Evolutionary conservation across 2,113 vertebrate species (phyloP), one percentile per base, ranked within the genome.

Genomic region (Synodontis membranacea): DNA sequence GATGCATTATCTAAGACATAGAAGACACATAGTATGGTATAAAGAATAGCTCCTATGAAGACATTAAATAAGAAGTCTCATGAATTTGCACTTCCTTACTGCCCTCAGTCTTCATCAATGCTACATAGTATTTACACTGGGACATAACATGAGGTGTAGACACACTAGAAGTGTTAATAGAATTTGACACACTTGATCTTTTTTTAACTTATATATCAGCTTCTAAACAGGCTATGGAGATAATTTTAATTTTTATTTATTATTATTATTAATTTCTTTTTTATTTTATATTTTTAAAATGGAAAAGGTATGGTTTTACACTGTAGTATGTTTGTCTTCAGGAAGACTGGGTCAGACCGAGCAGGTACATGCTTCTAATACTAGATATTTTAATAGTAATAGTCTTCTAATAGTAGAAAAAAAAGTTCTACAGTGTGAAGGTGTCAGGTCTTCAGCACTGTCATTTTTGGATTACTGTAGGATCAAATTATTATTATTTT

Each of bases 401-500:
- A n/a, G n/a, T n/a, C 15, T 80, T 80, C 48, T 80, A 31, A 37
- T 34, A 37, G 37, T 19, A 54, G 15, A 31, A 31, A 46, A 52
- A 78, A 31, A n/a, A 58, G 31, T 34, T 42, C 31, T 58, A 5
- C 17, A 42, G 12, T 39, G 5, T 44, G 37, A 31, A 58, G 54
- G 54, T 39, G 25, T 82, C 50, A 23, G 58, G 25, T 46, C 14
- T 82, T 82, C 42, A 31, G 50, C 54, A 37, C 37, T 80, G 21
- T 37, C 39, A 1, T 82, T 50, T 46, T 60, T 48, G 44, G 56
- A 78, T 76, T 50, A 85, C 60, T 58, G 64, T 31, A 58, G n/a
- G 64, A 85, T 39, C 31, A 74, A 85, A 74, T 48, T 21, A 56
- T 87, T 85, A 68, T 54, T 52, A 78, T 80, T 85, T 50, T 60